Base-by-base conservation (phyloP, 1,140 invertebrate species). In the Ips typographus region DNA sequence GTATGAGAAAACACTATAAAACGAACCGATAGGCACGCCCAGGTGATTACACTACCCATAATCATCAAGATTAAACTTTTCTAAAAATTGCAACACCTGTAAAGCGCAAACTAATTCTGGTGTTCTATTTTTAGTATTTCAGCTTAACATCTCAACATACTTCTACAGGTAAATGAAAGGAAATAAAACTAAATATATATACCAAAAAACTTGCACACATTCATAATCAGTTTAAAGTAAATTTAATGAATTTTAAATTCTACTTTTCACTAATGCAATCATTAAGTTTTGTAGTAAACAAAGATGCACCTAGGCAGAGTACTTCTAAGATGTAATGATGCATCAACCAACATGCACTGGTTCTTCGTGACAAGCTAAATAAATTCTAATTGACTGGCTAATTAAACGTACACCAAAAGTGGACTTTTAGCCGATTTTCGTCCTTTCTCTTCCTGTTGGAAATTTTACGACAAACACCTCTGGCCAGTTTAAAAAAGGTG, bases 1-100 rank as follows among this genome's bases (percentile, higher is more conserved):
- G n/a, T 62, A 62, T 62, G 60, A 51, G 60, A 62, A 62, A 62
- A 62, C 44, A 51, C 43, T 62, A 62, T 62, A 62, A 62, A 62
- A 51, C 44, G 44, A 62, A 62, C 47, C 43, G 44, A 8, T n/a
- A 36, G n/a, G 43, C 43, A 62, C 60, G 60, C 60, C 60, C 39
- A 62, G 37, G 47, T 62, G 60, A 62, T 62, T 62, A 62, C 43
- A 49, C 43, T 37, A 36, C 5, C 60, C 60, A 62, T 62, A 62
- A 61, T 51, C 44, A 47, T 22, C 60, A 8, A 47, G 38, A 51
- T 62, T 62, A 62, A 62, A 38, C 44, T 62, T 61, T 40, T 43
- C 36, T 44, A 62, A 62, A 62, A 62, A 37, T 8, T 5, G 49
- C 39, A 62, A 51, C 60, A 62, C 60, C 60, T 49, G 60, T 39